phyloP scores from a whole-genome alignment of 2,113 vertebrate genomes.

The Myotis brandtii region DNA sequence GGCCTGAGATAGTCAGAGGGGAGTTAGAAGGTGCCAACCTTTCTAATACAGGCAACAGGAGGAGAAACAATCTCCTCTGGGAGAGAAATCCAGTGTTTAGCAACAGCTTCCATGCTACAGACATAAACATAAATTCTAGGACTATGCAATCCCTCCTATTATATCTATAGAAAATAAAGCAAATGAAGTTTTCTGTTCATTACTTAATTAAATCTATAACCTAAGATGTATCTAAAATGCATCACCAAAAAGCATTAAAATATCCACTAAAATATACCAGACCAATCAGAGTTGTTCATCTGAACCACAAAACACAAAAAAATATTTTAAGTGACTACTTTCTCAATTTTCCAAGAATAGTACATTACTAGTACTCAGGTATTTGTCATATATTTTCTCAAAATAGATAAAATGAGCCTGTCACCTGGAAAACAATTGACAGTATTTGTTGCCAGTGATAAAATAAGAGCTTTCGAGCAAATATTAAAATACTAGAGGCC shows the following conservation, averaged over 20 bases:
- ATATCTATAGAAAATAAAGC: background rate
- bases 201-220: background rate
- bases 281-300: background rate
- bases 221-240: background rate
- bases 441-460: background rate
- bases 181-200: constrained; percentile 35
- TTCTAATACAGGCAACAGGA: background rate
- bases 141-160: background rate
- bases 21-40: background rate
- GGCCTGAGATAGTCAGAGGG: background rate
- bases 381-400: background rate
- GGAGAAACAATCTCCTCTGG: background rate
- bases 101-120: constrained; percentile 16
- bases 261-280: background rate
- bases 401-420: background rate
- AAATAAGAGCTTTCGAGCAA: constrained; percentile 5
- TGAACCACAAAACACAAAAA: constrained; percentile 46
- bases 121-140: background rate
- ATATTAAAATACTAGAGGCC: background rate
- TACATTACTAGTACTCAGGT: background rate
- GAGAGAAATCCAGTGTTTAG: constrained; percentile 10
- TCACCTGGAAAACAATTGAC: background rate
- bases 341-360: constrained; percentile 12
- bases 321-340: background rate
- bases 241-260: constrained; percentile 35